Base-by-base conservation (phyloP, 2,113 vertebrate genomes). In the Apteryx mantelli region DNA sequence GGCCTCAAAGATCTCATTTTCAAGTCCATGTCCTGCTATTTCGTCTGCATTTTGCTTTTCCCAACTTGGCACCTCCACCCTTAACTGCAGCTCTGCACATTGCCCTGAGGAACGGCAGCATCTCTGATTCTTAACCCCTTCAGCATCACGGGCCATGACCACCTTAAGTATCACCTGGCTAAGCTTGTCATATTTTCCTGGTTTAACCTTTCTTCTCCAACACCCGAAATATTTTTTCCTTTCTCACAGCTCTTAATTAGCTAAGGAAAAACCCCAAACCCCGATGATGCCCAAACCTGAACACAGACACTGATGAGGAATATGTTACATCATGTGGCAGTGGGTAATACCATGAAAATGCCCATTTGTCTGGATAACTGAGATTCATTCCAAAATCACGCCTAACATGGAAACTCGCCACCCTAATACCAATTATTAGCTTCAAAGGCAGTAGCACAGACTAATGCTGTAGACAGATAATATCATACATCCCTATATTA, bases 401-500 rank as follows among this genome's bases (percentile, higher is more conserved):
- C 95, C 95, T 74, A 95, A 95, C 84, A 95, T 95, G 95, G 95
- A 85, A 95, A 60, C 64, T 42, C 91, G 90, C 94, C 94, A 86
- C 88, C 82, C 79, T 42, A 42, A 61, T 95, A 86, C 91, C 93
- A 97, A 95, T 97, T 96, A 96, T 38, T 74, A 88, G 61, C 93
- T 95, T 96, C 95, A 96, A 96, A 97, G 97, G 90, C 87, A 94
- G 64, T 82, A 88, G 93, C 88, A 79, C 92, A 96, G 94, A 96
- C 93, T 88, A 64, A 71, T 74, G 79, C 79, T 60, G 87, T 42
- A 95, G 93, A 97, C 96, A 97, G 97, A 97, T 97, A 89, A 26
- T 97, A 96, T 96, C 95, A 96, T 58, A 88, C 91, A 96, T 89
- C 94, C 78, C 79, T 95, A 42, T 95, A 95, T 97, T 95, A 97